These are phyloP conservation scores for Xanthostigma xanthostigma DNA, from an alignment of 2,888 invertebrate species.

Conservation along the genomic window DNA sequence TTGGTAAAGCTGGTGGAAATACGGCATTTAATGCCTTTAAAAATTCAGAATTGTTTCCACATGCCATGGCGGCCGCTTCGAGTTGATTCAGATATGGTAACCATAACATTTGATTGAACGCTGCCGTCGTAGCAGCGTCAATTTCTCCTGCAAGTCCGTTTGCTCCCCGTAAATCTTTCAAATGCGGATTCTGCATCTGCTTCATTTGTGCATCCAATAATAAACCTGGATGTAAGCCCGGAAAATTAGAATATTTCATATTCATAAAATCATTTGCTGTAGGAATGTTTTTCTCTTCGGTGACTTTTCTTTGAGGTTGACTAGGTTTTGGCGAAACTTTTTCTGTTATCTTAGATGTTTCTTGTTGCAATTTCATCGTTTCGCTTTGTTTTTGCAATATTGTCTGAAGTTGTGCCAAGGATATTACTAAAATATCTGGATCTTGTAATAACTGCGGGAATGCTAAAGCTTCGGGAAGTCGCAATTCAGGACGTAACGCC, in stretches of 20 bases:
- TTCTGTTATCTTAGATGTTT: conserved; percentile 19
- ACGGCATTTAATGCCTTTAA: conserved; percentile 37
- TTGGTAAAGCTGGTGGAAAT: conserved; percentile 25
- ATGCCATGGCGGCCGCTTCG: conserved; percentile 38
- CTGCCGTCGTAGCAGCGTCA: conserved; percentile 52
- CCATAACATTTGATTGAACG: conserved; percentile 61
- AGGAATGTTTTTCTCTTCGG: conserved; percentile 20
- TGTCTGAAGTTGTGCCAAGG: conserved; percentile 54
- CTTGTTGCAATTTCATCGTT: conserved; percentile 14
- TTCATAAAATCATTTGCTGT: conserved; percentile 20
- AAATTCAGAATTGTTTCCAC: conserved; percentile 35
- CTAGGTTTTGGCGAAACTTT: conserved; percentile 18
- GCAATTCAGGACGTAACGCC: conserved; percentile 53
- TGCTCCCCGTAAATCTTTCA: conserved; percentile 13
- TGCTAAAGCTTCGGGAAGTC: conserved; percentile 57
- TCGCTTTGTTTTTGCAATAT: conserved; percentile 40
- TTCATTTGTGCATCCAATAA: conserved; percentile 10
- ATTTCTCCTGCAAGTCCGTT: conserved; percentile 43
- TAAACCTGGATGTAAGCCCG: conserved; percentile 5
- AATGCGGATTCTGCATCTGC: conserved; percentile 12
- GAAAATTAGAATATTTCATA: conserved; percentile 7
- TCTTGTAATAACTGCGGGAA: conserved; percentile 58
- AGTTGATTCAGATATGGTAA: conserved; percentile 50
- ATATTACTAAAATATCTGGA: conserved; percentile 64
- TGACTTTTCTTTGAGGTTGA: conserved; percentile 7